Evolutionary conservation across 2,888 invertebrate genomes (phyloP).

Genomic region (Peribatodes rhomboidaria): DNA sequence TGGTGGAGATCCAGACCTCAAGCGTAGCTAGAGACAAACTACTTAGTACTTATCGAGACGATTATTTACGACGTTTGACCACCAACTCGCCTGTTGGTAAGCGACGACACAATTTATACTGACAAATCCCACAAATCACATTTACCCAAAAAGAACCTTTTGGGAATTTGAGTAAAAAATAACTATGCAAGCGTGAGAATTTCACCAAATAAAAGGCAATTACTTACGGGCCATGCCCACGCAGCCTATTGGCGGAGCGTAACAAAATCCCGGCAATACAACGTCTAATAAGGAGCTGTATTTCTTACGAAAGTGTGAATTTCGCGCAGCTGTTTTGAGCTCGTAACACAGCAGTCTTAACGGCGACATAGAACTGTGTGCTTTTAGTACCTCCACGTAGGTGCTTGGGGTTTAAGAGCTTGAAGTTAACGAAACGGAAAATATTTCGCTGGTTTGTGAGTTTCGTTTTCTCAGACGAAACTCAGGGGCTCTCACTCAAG

Average conservation of each 20-base stretch:
- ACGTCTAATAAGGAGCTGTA: constrained; percentile 73
- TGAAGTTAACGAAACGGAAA: constrained; percentile 36
- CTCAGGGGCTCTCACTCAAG: too few relatives aligned
- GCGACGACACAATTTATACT: too few relatives aligned
- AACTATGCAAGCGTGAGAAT: constrained; percentile 19
- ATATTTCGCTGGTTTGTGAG: constrained; percentile 21
- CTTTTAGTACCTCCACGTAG: constrained; percentile 44
- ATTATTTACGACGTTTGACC: too few relatives aligned
- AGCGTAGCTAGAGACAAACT: too few relatives aligned
- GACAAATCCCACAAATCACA: too few relatives aligned
- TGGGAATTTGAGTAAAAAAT: background rate
- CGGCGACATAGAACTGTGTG: constrained; percentile 46
- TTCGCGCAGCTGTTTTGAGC: constrained; percentile 68
- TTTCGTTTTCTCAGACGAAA: background rate
- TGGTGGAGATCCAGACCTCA: too few relatives aligned
- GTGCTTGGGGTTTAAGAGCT: constrained; percentile 38
- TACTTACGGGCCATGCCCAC: constrained; percentile 26
- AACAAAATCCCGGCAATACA: constrained; percentile 57
- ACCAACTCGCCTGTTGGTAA: too few relatives aligned
- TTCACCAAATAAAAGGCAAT: constrained; percentile 25
- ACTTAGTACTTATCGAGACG: too few relatives aligned
- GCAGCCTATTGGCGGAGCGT: constrained; percentile 51
- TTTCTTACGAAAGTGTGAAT: constrained; percentile 73
- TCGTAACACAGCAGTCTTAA: constrained; percentile 53
- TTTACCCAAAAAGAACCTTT: too few relatives aligned